phyloP scores from a whole-genome alignment of 2,797 vertebrate species.

The Acanthopagrus latus region DNA sequence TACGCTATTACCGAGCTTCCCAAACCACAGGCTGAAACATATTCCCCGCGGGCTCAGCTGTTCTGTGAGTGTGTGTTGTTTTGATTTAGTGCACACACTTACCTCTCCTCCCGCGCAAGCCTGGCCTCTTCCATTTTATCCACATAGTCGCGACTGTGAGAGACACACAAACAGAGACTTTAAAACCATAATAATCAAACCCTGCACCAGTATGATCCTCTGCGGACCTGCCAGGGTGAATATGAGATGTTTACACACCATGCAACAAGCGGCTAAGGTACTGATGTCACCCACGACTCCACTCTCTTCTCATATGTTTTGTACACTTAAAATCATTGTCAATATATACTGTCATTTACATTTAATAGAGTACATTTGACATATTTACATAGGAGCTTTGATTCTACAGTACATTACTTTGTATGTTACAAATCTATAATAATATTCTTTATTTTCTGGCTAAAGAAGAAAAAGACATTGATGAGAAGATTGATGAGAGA shows the following conservation, averaged over 20 bases:
- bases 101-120: slow-evolving; percentile 95
- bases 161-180: slow-evolving; percentile 56
- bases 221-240: slow-evolving; percentile 13
- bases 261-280: background rate
- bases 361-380: background rate
- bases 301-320: background rate
- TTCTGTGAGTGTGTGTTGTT: slow-evolving; percentile 58
- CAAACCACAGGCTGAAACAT: slow-evolving; percentile 61
- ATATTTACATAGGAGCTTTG: too few relatives aligned
- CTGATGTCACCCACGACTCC: background rate
- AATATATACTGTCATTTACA: background rate
- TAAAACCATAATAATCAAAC: slow-evolving; percentile 39
- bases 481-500: background rate
- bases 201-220: background rate
- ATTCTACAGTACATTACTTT: too few relatives aligned
- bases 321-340: background rate
- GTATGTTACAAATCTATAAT: background rate
- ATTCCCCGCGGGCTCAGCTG: slow-evolving; percentile 52
- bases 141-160: slow-evolving; percentile 91
- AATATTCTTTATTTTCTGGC: background rate
- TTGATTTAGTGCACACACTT: slow-evolving; percentile 70
- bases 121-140: slow-evolving; percentile 96
- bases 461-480: background rate
- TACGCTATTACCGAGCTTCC: slow-evolving; percentile 64
- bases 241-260: slow-evolving; percentile 4